Conservation (phyloP, 1,140 invertebrate genomes). For the Frieseomelitta varia region DNA sequence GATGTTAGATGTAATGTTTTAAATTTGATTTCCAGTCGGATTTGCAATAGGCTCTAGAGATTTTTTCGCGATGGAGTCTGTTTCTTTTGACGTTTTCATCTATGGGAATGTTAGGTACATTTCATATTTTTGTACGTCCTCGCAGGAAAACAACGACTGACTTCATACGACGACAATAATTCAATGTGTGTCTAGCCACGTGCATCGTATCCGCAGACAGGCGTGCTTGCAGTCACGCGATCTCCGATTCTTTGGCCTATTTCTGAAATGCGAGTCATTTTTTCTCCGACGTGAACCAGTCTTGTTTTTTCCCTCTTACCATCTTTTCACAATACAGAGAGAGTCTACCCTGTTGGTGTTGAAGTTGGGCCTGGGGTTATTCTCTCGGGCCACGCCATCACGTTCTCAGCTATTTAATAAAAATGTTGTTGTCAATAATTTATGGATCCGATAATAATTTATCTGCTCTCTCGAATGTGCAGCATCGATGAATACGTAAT, state of each 20-base stretch:
- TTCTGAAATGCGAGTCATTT: slow-evolving; percentile 14
- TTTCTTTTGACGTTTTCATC: slow-evolving; percentile 24
- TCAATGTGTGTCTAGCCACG: neutral
- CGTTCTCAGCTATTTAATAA: slow-evolving; percentile 21
- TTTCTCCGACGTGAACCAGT: neutral
- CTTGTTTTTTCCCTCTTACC: neutral
- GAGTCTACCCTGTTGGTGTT: neutral
- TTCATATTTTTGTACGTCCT: neutral
- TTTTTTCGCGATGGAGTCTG: neutral
- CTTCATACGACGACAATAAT: slow-evolving; percentile 7
- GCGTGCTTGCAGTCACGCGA: neutral
- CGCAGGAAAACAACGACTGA: neutral
- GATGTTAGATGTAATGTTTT: neutral
- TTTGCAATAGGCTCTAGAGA: neutral
- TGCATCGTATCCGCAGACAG: neutral
- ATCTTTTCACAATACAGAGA: neutral
- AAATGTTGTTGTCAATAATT: slow-evolving; percentile 1
- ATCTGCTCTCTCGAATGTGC: neutral
- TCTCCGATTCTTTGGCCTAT: slow-evolving; percentile 21
- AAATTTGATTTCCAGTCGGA: neutral
- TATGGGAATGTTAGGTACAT: slow-evolving; percentile 17
- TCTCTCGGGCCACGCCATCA: neutral
- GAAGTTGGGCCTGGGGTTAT: neutral
- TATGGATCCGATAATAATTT: slow-evolving; percentile 22
- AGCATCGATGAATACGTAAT: slow-evolving; percentile 54